Evolutionary conservation across 2,113 vertebrate species (phyloP).

Genomic region (Equus quagga): DNA sequence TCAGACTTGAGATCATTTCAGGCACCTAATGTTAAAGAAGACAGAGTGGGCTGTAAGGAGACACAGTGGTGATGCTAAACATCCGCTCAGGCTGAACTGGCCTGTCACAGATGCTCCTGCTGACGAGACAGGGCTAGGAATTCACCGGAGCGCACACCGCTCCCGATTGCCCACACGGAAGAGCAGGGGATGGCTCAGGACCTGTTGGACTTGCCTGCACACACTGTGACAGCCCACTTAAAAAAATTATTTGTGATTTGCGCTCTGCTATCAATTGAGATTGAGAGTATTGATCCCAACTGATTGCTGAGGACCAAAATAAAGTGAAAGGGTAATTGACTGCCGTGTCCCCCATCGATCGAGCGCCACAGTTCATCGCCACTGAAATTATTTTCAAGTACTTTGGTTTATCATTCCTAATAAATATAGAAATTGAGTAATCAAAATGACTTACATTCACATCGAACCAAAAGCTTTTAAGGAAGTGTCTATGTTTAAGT

Average conservation of each 20-base stretch:
- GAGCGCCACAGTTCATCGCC: slow-evolving; percentile 73
- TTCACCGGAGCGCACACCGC: fast-evolving
- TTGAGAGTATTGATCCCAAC: slow-evolving; percentile 85
- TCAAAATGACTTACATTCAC: slow-evolving; percentile 74
- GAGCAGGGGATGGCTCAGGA: slow-evolving; percentile 8
- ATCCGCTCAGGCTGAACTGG: fast-evolving
- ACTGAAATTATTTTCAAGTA: slow-evolving; percentile 82
- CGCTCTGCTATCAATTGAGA: slow-evolving; percentile 83
- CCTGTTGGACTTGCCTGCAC: fast-evolving
- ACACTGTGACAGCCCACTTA: slow-evolving; percentile 38
- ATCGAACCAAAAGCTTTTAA: slow-evolving; percentile 78
- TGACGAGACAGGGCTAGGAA: fast-evolving
- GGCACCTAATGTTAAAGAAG: neutral
- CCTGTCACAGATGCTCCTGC: fast-evolving
- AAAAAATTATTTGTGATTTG: slow-evolving; percentile 72
- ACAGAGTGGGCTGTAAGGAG: fast-evolving
- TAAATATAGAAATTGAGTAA: slow-evolving; percentile 80
- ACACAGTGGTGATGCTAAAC: neutral
- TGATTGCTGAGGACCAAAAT: slow-evolving; percentile 86
- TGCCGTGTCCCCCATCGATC: slow-evolving; percentile 85
- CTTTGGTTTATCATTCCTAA: slow-evolving; percentile 83
- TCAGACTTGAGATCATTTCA: neutral
- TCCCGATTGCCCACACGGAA: neutral
- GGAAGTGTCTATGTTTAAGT: slow-evolving; percentile 74
- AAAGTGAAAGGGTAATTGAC: slow-evolving; percentile 87